Conservation (phyloP, 1,140 invertebrate species). For the Oreohelix idahoensis region DNA sequence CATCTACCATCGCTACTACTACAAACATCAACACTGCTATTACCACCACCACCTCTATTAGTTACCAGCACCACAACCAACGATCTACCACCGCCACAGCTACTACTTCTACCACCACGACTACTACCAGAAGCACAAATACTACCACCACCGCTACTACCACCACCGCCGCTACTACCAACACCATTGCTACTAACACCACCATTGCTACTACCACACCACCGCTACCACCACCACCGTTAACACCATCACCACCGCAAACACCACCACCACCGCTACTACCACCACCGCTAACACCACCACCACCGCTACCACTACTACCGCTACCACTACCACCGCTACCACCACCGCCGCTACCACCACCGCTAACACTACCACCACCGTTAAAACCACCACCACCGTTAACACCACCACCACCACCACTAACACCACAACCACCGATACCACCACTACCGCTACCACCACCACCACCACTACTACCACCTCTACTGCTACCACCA, state of each 20-base stretch:
- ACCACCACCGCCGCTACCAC: constrained; percentile 15
- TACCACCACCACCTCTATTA: not conserved
- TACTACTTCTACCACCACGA: not conserved
- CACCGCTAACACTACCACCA: constrained; percentile 2
- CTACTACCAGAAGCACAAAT: not conserved
- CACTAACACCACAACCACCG: not conserved
- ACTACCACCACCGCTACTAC: constrained; percentile 1
- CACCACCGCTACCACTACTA: constrained; percentile 2
- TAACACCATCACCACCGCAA: not conserved
- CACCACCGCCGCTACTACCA: constrained; percentile 5
- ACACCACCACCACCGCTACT: not conserved
- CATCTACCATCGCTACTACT: too few species aligned
- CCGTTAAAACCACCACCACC: not conserved
- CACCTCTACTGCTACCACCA: not conserved
- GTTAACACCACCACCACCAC: not conserved
- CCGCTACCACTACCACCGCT: not conserved
- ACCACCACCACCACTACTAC: not conserved
- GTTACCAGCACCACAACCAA: not conserved
- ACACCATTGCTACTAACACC: constrained; percentile 7
- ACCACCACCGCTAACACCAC: constrained; percentile 3
- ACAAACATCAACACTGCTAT: not conserved
- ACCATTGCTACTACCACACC: constrained; percentile 20
- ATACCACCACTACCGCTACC: not conserved
- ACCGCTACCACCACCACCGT: not conserved
- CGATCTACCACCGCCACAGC: not conserved